Conservation (phyloP, 2,888 invertebrate species). For the Lasius fuliginosus region DNA sequence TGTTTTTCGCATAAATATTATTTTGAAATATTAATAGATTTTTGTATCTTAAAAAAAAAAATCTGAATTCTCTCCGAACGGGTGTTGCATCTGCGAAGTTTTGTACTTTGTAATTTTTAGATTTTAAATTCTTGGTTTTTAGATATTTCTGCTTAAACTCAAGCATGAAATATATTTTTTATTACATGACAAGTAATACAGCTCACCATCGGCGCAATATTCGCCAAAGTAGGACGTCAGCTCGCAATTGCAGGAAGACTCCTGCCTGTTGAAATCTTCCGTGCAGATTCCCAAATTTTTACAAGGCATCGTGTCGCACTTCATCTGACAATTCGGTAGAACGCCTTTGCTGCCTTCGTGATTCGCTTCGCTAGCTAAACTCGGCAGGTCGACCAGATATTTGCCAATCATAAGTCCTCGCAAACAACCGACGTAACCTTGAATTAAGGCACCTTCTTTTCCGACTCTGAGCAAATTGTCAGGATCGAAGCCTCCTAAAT, state of each 20-base stretch:
- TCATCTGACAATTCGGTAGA: conserved; percentile 94
- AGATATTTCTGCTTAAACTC: neutral
- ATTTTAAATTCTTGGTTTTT: neutral
- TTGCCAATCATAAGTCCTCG: conserved; percentile 95
- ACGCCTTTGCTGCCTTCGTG: conserved; percentile 92
- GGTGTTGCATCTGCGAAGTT: neutral
- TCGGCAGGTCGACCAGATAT: conserved; percentile 92
- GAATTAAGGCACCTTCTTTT: conserved; percentile 87
- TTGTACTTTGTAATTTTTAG: neutral
- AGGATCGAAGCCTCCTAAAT: conserved; percentile 94
- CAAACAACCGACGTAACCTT: conserved; percentile 95
- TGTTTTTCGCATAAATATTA: neutral
- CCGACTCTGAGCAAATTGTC: conserved; percentile 90
- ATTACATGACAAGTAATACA: neutral
- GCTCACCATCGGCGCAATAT: conserved; percentile 91
- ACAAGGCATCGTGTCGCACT: conserved; percentile 95
- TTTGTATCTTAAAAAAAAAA: neutral
- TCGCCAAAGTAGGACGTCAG: conserved; percentile 96
- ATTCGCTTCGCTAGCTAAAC: conserved; percentile 90
- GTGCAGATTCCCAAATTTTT: conserved; percentile 95
- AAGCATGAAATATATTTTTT: neutral
- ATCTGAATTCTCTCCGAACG: neutral
- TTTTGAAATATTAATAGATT: neutral
- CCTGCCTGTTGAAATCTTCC: conserved; percentile 95
- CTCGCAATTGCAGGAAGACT: conserved; percentile 95